These are phyloP conservation scores for Kryptopterus vitreolus DNA, from an alignment of 2,797 vertebrate genomes.

Conservation along the genomic window DNA sequence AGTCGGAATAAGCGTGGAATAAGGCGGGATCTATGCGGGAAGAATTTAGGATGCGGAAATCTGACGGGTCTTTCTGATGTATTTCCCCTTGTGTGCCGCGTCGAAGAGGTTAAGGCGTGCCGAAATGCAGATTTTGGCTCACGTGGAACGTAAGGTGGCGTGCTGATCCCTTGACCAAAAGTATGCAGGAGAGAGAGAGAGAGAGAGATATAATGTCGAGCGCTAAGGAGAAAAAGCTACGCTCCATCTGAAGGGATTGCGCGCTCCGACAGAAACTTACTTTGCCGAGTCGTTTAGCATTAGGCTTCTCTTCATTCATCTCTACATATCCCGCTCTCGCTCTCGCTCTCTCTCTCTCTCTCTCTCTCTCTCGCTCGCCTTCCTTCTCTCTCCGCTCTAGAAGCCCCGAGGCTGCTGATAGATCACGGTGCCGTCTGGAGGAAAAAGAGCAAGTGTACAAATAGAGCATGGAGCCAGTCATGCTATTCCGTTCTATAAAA, in stretches of 20 bases:
- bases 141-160: neutral
- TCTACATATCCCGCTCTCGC: constrained; percentile 9
- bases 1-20: neutral
- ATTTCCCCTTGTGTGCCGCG: neutral
- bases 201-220: neutral
- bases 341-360: constrained; percentile 21
- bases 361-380: constrained; percentile 45
- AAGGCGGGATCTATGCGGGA: constrained; percentile 2
- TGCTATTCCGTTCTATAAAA: constrained; percentile 40
- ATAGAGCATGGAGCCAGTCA: constrained; percentile 43
- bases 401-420: constrained; percentile 48
- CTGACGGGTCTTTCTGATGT: neutral
- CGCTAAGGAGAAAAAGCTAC: constrained; percentile 5
- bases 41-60: too few species aligned
- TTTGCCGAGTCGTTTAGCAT: constrained; percentile 38
- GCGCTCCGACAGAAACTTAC: constrained; percentile 3
- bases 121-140: neutral
- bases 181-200: neutral
- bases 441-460: constrained; percentile 47
- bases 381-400: constrained; percentile 34
- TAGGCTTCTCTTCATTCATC: constrained; percentile 21
- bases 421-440: constrained; percentile 49
- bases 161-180: neutral
- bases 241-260: constrained; percentile 5
- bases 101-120: too few species aligned